These are phyloP conservation scores for Clistopyga incitator DNA, from an alignment of 2,888 invertebrate genomes.

Conservation along the genomic window DNA sequence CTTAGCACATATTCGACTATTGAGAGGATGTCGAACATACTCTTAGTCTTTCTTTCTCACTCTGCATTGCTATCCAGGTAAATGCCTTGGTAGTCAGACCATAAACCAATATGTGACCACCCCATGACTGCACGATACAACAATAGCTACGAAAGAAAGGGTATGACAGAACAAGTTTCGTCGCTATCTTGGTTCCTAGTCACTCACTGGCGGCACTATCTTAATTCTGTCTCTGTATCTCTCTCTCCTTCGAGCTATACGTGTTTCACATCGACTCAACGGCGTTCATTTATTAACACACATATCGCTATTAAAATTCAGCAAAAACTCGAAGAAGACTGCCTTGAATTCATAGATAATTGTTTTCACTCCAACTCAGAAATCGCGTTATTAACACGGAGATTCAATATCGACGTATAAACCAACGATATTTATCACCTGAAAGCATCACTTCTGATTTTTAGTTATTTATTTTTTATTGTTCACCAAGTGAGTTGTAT, in stretches of 20 bases:
- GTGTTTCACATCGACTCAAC: background rate
- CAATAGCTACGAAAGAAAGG: background rate
- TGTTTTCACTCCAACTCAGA: constrained; percentile 67
- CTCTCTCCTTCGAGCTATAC: too few relatives aligned
- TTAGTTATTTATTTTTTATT: background rate
- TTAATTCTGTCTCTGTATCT: background rate
- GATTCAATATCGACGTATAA: background rate
- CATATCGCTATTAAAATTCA: constrained; percentile 67
- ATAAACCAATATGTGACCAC: background rate
- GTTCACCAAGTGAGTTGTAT: too few relatives aligned
- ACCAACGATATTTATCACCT: constrained; percentile 2
- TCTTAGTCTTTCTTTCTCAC: background rate
- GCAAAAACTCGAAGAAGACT: constrained; percentile 77
- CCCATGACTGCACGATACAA: background rate
- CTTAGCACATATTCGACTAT: constrained; percentile 71
- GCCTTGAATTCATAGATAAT: constrained; percentile 78
- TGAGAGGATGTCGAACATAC: constrained; percentile 36
- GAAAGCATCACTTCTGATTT: background rate
- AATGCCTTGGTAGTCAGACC: background rate
- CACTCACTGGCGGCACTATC: background rate
- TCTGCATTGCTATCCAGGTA: constrained; percentile 1
- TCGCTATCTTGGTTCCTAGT: background rate
- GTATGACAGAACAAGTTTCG: background rate
- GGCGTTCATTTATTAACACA: constrained; percentile 40
- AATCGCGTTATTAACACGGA: constrained; percentile 4